Conservation (phyloP, 2,888 invertebrate genomes). For the Entomobrya multifasciata region DNA sequence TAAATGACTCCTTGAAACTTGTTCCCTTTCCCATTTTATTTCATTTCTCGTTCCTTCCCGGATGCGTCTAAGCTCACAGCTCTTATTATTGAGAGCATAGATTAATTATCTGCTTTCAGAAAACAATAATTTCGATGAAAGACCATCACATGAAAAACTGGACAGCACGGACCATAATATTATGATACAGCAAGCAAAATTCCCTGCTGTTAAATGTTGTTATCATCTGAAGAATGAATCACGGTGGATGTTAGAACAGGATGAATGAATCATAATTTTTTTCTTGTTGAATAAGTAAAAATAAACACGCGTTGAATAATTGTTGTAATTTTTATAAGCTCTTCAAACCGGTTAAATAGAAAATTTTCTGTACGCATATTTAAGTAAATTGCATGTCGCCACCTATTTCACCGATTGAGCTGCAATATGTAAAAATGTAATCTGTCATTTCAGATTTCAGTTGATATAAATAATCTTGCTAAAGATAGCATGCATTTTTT, state of each 20-base stretch:
- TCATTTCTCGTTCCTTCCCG: constrained; percentile 55
- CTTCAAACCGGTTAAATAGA: constrained; percentile 11
- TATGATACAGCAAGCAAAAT: no score
- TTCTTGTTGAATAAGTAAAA: neutral
- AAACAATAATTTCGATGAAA: neutral
- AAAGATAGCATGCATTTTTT: neutral
- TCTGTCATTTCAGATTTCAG: no score
- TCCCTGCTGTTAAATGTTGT: constrained; percentile 15
- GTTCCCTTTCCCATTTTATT: constrained; percentile 25
- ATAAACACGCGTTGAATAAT: no score
- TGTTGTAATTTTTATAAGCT: no score
- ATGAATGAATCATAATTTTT: constrained; percentile 57
- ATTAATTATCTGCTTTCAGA: constrained; percentile 29
- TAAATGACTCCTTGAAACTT: constrained; percentile 16
- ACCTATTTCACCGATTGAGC: no score
- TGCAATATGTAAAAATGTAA: no score
- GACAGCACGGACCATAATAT: no score
- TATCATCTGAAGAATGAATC: constrained; percentile 52
- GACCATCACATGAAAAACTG: constrained; percentile 29
- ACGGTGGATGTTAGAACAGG: constrained; percentile 26
- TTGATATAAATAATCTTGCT: no score
- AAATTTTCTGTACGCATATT: no score
- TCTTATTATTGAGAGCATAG: neutral
- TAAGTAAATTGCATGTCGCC: neutral
- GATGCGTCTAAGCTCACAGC: constrained; percentile 24